Conservation (phyloP, 1,140 invertebrate genomes). For the Bombus impatiens region DNA sequence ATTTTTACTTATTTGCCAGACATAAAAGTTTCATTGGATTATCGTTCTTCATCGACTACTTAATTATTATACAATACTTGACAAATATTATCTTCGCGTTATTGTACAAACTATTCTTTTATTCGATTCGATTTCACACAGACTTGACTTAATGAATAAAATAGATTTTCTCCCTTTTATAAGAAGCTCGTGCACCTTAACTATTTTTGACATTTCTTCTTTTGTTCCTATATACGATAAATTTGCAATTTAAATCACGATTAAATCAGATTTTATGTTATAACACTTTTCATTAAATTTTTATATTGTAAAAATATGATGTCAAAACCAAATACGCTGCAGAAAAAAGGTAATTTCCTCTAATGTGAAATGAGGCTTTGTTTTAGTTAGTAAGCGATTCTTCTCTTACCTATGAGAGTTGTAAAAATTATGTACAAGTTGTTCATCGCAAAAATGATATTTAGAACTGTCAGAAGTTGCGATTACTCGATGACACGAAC, state of each 20-base stretch:
- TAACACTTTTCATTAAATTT: background rate
- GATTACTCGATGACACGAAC: conserved; percentile 54
- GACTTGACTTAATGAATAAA: background rate
- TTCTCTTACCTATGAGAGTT: conserved; percentile 50
- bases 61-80: background rate
- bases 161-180: background rate
- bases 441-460: conserved; percentile 39
- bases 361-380: background rate
- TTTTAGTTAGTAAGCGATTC: background rate
- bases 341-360: background rate
- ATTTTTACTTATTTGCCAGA: background rate
- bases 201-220: background rate
- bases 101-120: background rate
- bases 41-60: background rate
- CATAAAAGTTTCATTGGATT: background rate
- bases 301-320: background rate
- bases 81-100: background rate
- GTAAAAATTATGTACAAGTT: conserved; percentile 30
- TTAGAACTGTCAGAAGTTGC: conserved; percentile 27
- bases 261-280: background rate
- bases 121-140: background rate
- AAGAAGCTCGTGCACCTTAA: background rate
- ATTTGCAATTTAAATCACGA: background rate
- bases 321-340: background rate
- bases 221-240: background rate